Evolutionary conservation across 1,140 invertebrate species (phyloP), one percentile per base, ranked within the genome.

Genomic region (Chlorops oryzae): DNA sequence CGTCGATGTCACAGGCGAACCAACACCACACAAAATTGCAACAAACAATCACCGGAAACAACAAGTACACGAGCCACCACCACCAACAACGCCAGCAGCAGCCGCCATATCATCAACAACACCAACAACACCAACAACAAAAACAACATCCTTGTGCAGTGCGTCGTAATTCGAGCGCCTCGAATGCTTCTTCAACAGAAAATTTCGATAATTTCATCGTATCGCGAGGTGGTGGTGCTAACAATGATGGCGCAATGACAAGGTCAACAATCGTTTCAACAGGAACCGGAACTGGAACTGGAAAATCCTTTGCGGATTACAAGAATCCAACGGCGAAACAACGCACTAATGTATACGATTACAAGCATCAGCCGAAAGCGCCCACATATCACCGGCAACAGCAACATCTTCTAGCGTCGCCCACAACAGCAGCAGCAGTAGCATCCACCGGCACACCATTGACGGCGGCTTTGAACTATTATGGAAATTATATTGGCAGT

Each of bases 171-270:
- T 69, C 65, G 20, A 69, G 59, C 45, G 57, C 63, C n/a, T 69
- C 65, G 38, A 69, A 69, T 27, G 59, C 65, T 42, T 69, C 63
- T 43, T 69, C 65, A 18, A 61, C 62, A 21, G 66, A 70, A 46
- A 69, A 69, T 57, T 70, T 70, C 46, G 65, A 70, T 52, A 61
- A 52, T 45, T 70, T 70, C 54, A 70, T 70, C 47, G 52, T 59
- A 27, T 44, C 64, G 49, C 65, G 65, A 25, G 61, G 61, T 52
- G 53, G 7, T 23, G 18, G 32, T 17, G 25, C 32, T 37, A 13
- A 10, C 22, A 22, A n/a, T 15, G 21, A 21, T 35, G 34, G 13
- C 3, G n/a, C 40, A 42, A 15, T 7, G 27, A 15, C 22, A 39
- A 5, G 35, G 23, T 18, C 21, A 24, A 22, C 40, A 6, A 20